Conservation (phyloP, 2,797 vertebrate genomes). For the Cyprinella venusta region DNA sequence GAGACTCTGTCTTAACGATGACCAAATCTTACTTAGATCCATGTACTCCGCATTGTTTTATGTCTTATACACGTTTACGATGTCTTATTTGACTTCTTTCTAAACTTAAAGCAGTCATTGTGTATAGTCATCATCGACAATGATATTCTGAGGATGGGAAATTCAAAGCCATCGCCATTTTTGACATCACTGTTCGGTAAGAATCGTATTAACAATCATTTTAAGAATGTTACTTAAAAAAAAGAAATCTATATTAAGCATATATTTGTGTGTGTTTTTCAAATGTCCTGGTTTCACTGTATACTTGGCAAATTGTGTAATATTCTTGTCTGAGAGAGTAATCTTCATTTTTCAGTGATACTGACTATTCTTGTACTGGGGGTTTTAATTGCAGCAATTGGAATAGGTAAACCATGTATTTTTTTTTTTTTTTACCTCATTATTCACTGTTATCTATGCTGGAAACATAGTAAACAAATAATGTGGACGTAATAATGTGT, state of each 20-base stretch:
- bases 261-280: not conserved
- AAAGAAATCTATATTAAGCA: not conserved
- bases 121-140: not conserved
- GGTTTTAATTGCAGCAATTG: conserved; percentile 9
- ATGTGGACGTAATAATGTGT: not conserved
- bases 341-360: not conserved
- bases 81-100: not conserved
- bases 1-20: not conserved
- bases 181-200: conserved; percentile 4
- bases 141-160: not conserved
- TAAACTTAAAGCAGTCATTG: not conserved
- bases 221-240: not conserved
- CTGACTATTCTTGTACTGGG: not conserved
- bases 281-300: not conserved
- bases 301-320: not conserved
- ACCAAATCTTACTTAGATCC: not conserved
- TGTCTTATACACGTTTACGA: not conserved
- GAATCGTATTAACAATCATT: not conserved
- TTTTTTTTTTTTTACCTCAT: too few species aligned
- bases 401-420: conserved; percentile 10
- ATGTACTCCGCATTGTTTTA: not conserved
- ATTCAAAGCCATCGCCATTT: not conserved
- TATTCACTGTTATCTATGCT: not conserved
- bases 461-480: not conserved
- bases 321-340: not conserved